phyloP scores from a whole-genome alignment of 2,888 invertebrate species.

The Epicampocera succincta region DNA sequence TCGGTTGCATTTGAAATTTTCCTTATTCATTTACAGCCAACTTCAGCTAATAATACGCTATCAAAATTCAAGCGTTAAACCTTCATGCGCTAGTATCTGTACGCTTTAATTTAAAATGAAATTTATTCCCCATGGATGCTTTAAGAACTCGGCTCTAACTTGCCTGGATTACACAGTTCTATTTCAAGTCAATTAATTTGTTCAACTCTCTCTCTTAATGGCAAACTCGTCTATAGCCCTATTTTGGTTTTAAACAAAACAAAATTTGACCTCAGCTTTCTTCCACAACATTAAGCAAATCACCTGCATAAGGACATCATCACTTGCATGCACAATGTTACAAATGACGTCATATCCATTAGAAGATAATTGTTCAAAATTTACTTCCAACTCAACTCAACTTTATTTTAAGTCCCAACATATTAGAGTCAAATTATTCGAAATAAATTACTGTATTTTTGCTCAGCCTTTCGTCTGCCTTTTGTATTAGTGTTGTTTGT shows the following conservation, averaged over 20 bases:
- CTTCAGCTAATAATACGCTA: no score
- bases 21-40: no score
- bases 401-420: constrained; percentile 40
- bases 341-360: constrained; percentile 4
- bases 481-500: not conserved
- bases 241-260: no score
- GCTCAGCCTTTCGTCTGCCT: not conserved
- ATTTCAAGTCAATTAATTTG: no score
- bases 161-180: no score
- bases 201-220: no score
- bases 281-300: not conserved
- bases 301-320: not conserved
- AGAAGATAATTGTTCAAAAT: constrained; percentile 3
- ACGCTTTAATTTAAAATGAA: no score
- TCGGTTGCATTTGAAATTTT: no score
- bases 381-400: constrained; percentile 4
- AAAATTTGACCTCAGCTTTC: not conserved
- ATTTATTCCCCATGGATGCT: no score
- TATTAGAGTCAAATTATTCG: constrained; percentile 29
- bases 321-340: not conserved
- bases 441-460: constrained; percentile 11
- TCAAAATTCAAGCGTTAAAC: no score
- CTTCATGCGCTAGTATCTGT: no score
- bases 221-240: not conserved
- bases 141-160: no score